Evolutionary conservation across 2,797 vertebrate species (phyloP).

Genomic region (Typhlichthys subterraneus): DNA sequence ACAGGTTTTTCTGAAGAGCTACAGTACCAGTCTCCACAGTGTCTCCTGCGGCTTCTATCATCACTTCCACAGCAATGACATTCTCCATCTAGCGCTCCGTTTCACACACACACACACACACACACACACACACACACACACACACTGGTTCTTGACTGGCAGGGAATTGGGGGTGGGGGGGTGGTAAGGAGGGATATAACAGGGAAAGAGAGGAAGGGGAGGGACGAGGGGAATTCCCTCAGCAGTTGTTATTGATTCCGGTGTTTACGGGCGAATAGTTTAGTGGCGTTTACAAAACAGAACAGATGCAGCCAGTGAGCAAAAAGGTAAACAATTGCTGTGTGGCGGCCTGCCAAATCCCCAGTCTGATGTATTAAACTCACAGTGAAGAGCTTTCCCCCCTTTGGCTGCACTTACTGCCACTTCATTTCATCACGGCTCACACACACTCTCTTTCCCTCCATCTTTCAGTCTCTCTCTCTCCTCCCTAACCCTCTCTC

Average conservation of each 20-base stretch:
- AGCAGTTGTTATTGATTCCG: conserved; percentile 98
- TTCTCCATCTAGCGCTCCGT: no score
- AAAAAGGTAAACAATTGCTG: conserved; percentile 99
- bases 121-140: conserved; percentile 28
- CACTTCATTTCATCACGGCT: conserved; percentile 93
- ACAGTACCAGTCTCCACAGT: conserved; percentile 60
- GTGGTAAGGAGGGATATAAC: conserved; percentile 59
- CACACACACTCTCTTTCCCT: conserved; percentile 32
- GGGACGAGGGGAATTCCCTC: conserved; percentile 85
- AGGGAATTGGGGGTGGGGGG: conserved; percentile 62
- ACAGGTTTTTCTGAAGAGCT: conserved; percentile 64
- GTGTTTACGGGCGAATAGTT: conserved; percentile 93
- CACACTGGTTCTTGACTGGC: conserved; percentile 80
- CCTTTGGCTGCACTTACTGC: conserved; percentile 97
- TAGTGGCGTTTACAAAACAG: conserved; percentile 98
- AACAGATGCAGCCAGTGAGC: conserved; percentile 98
- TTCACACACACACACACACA: conserved; percentile 7
- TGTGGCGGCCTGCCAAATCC: conserved; percentile 94
- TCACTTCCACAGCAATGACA: conserved; percentile 75
- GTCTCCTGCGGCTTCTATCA: conserved; percentile 64
- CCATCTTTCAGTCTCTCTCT: conserved; percentile 23
- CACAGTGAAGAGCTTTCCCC: conserved; percentile 94
- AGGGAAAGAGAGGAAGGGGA: conserved; percentile 64
- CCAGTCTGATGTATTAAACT: conserved; percentile 95
- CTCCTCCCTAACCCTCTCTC: conserved; percentile 54